phyloP scores from a whole-genome alignment of 1,140 invertebrate genomes.

The Battus philenor region DNA sequence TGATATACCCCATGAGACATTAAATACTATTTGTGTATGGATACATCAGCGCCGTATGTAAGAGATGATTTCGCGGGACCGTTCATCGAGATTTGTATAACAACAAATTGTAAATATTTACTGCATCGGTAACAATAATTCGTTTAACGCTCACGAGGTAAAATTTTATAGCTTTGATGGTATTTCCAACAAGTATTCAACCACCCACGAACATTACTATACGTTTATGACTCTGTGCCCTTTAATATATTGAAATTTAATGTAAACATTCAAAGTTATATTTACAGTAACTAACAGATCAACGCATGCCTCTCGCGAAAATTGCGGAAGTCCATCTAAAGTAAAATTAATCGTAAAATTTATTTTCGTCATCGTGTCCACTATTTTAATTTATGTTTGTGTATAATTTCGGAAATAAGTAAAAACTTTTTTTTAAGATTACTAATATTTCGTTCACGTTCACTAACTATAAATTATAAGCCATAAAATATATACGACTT shows the following conservation, averaged over 20 bases:
- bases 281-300: background rate
- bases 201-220: constrained; percentile 9
- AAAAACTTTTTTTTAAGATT: too few relatives aligned
- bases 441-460: too few relatives aligned
- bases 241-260: constrained; percentile 8
- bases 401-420: too few relatives aligned
- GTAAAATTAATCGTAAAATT: too few relatives aligned
- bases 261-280: background rate
- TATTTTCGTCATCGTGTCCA: too few relatives aligned
- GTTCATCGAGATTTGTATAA: too few relatives aligned
- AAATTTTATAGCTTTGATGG: constrained; percentile 4
- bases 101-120: background rate
- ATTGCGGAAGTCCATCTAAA: too few relatives aligned
- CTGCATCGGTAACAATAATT: constrained; percentile 6
- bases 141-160: constrained; percentile 6
- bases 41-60: background rate
- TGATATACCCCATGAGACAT: background rate
- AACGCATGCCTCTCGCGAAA: too few relatives aligned
- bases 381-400: too few relatives aligned
- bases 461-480: too few relatives aligned
- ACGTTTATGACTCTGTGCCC: constrained; percentile 1
- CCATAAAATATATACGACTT: too few relatives aligned
- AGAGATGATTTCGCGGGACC: background rate
- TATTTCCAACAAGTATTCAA: constrained; percentile 4
- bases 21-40: constrained; percentile 1